Base-by-base conservation (phyloP, 2,113 vertebrate species). In the Neomonachus schauinslandi region DNA sequence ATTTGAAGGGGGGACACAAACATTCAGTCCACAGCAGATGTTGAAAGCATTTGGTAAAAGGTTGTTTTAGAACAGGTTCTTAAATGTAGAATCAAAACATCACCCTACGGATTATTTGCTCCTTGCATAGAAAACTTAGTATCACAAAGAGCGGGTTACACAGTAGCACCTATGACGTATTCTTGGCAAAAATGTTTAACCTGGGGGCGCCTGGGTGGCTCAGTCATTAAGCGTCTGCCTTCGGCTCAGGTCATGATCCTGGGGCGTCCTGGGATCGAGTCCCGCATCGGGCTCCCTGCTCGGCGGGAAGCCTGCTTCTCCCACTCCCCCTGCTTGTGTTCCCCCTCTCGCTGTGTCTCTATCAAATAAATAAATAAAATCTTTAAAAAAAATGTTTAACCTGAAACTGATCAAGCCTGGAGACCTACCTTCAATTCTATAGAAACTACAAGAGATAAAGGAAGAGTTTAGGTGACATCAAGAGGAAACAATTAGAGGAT, bases 161-260 rank as follows among this genome's bases (percentile, higher is more conserved):
- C 51, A 46, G 36, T 88, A 51, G 51, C 76, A 76, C 15, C 39
- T 69, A 39, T 76, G 33, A 83, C 76, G 33, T 26, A 76, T 86
- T 86, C 72, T 87, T 81, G 87, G 65, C 22, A 21, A 83, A 94
- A 72, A 92, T 92, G n/a, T 21, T 77, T 77, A 97, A 69, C 65
- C 65, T 74, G 22, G 72, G 42, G 42, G 42, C 42, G 6, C 42
- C 42, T 46, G 42, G 42, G 42, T 46, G 42, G 42, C 7, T 46
- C 42, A 46, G 42, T 46, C 5, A 6, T 46, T 46, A 46, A 7
- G 42, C 42, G 5, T 46, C 42, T 46, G 42, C 42, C 42, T 46
- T 46, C 42, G 42, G 42, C 42, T 46, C 42, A 46, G 42, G 6
- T 46, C 42, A 46, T 46, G 42, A 46, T 46, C 42, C 42, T 6